Conservation (phyloP, 1,140 invertebrate species). For the Pseudoatta argentina region DNA sequence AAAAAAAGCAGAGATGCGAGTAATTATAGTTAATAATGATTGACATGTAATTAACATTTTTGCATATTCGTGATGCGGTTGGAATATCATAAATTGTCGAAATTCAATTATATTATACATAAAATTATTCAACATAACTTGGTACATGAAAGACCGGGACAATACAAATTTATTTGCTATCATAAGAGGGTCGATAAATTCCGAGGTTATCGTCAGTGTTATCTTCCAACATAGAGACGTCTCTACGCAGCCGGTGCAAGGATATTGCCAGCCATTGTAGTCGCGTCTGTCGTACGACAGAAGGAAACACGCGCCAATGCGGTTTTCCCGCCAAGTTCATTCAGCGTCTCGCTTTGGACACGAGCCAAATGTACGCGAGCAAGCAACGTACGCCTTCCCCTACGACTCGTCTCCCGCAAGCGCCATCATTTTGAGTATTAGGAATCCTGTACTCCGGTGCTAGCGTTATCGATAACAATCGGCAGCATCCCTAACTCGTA, state of each 20-base stretch:
- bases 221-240: constrained; percentile 56
- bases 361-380: constrained; percentile 82
- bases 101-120: not conserved
- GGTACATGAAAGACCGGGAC: not conserved
- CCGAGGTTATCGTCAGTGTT: constrained; percentile 59
- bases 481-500: constrained; percentile 36
- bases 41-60: not conserved
- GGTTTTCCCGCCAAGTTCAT: constrained; percentile 85
- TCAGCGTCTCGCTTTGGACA: constrained; percentile 83
- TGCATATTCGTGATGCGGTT: not conserved
- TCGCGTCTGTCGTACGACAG: constrained; percentile 65
- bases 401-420: constrained; percentile 35
- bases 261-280: constrained; percentile 67
- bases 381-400: constrained; percentile 42
- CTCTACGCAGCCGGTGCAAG: constrained; percentile 49
- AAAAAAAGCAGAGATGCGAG: not conserved
- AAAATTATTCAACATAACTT: not conserved
- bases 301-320: constrained; percentile 75
- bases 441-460: constrained; percentile 64
- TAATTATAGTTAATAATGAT: not conserved
- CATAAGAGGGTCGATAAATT: constrained; percentile 51
- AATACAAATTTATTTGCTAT: constrained; percentile 35
- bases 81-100: not conserved
- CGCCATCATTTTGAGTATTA: constrained; percentile 52
- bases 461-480: constrained; percentile 40